Evolutionary conservation across 2,113 vertebrate genomes (phyloP).

Genomic region (Urocynchramus pylzowi): DNA sequence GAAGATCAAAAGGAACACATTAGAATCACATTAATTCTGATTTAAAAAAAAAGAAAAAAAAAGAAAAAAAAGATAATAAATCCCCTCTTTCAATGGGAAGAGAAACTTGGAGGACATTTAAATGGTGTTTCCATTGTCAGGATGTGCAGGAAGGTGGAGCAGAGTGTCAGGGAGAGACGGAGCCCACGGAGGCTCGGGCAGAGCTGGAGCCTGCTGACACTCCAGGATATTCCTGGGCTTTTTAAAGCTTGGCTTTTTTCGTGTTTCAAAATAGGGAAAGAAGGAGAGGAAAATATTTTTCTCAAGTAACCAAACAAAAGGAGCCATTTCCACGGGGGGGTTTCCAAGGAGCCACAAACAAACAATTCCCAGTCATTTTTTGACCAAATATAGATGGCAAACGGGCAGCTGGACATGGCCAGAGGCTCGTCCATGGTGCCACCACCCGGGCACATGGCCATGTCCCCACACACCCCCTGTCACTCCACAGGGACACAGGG

Average conservation of each 20-base stretch:
- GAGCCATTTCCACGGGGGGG: background rate
- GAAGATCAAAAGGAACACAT: slow-evolving; percentile 69
- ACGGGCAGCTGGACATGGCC: background rate
- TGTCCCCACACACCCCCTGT: background rate
- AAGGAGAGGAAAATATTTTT: background rate
- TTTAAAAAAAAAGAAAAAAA: background rate
- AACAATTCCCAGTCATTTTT: background rate
- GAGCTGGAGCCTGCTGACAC: background rate
- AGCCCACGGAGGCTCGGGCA: background rate
- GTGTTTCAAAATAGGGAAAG: background rate
- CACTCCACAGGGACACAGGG: background rate
- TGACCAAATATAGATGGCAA: slow-evolving; percentile 36
- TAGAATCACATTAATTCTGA: slow-evolving; percentile 68
- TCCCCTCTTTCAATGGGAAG: slow-evolving; percentile 43
- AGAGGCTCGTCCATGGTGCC: background rate
- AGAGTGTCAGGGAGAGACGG: background rate
- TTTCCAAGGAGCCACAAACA: slow-evolving; percentile 58
- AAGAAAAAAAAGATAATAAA: background rate
- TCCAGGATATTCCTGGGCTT: background rate
- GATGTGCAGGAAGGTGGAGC: slow-evolving; percentile 44
- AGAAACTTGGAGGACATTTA: slow-evolving; percentile 52
- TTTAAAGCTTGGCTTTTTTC: background rate
- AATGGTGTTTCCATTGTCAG: slow-evolving; percentile 51
- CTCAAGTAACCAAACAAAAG: slow-evolving; percentile 51
- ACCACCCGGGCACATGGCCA: background rate